Percentiles rank a stretch among this genome's conserved stretches.
Conservation (phyloP, 2,888 invertebrate genomes). For the Oxyscelio sp. region DNA sequence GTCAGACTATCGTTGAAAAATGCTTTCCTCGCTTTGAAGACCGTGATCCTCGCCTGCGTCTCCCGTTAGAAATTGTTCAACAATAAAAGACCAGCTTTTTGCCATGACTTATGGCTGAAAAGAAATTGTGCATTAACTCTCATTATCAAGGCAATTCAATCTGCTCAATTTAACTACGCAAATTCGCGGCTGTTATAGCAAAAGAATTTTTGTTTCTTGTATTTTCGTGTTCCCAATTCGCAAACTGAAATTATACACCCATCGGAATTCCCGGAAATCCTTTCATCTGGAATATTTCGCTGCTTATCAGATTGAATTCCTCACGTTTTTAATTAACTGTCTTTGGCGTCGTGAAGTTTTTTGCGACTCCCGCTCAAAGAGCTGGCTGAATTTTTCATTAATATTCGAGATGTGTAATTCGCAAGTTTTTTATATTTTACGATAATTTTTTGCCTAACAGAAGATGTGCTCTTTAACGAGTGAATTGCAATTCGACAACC, state of each 20-base stretch:
- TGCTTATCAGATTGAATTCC: neutral
- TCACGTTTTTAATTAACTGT: neutral
- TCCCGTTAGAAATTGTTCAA: neutral
- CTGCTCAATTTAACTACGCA: neutral
- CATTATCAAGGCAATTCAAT: too few species aligned
- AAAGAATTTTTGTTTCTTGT: neutral
- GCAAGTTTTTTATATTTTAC: too few species aligned
- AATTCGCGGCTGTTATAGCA: neutral
- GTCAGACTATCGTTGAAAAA: slow-evolving; percentile 69
- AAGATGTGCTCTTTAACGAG: too few species aligned
- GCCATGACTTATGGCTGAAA: too few species aligned
- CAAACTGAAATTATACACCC: neutral
- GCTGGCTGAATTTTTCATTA: too few species aligned
- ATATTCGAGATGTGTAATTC: too few species aligned
- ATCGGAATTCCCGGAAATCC: neutral
- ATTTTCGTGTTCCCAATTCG: neutral
- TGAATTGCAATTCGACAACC: too few species aligned
- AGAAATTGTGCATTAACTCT: too few species aligned
- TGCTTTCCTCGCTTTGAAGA: slow-evolving; percentile 52
- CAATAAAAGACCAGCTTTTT: too few species aligned
- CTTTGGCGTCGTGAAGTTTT: neutral
- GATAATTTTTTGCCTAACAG: too few species aligned
- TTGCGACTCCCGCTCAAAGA: too few species aligned
- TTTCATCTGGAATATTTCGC: neutral
- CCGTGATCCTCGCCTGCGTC: slow-evolving; percentile 38